Percentiles rank a stretch among this genome's conserved stretches.
Conservation (phyloP, 2,113 vertebrate genomes). For the Nothobranchius furzeri region DNA sequence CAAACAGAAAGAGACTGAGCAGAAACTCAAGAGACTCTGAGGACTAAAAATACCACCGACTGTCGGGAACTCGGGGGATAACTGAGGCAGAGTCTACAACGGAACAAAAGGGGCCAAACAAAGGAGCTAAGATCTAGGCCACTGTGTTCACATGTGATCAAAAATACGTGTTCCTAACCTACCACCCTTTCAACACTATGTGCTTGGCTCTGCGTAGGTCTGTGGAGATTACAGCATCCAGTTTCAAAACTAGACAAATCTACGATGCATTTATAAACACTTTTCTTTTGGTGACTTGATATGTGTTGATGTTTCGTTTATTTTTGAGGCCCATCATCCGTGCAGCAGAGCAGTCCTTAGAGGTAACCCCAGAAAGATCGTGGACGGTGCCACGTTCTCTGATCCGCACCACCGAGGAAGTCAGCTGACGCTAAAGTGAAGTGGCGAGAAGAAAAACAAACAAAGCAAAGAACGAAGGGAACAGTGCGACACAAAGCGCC, state of each 20-base stretch:
- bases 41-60: slow-evolving; percentile 61
- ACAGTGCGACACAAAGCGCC: slow-evolving; percentile 36
- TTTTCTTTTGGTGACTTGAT: slow-evolving; percentile 72
- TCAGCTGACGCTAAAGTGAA: slow-evolving; percentile 54
- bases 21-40: slow-evolving; percentile 38
- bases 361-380: slow-evolving; percentile 17
- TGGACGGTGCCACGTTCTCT: slow-evolving; percentile 23
- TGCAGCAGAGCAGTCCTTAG: slow-evolving; percentile 31
- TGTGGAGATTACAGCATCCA: slow-evolving; percentile 60
- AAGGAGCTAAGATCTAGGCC: slow-evolving; percentile 72
- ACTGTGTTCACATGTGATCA: slow-evolving; percentile 67
- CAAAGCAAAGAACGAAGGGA: slow-evolving; percentile 25
- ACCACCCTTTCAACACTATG: slow-evolving; percentile 58
- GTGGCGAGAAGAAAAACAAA: slow-evolving; percentile 29
- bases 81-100: slow-evolving; percentile 52
- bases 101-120: slow-evolving; percentile 47
- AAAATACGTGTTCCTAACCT: slow-evolving; percentile 65
- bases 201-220: slow-evolving; percentile 32
- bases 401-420: slow-evolving; percentile 37
- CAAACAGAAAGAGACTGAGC: slow-evolving; percentile 60
- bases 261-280: slow-evolving; percentile 64
- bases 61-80: slow-evolving; percentile 41
- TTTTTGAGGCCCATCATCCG: slow-evolving; percentile 57
- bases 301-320: slow-evolving; percentile 76
- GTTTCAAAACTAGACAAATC: slow-evolving; percentile 70